Evolutionary conservation across 2,888 invertebrate species (phyloP), one percentile per base, ranked within the genome.

Genomic region (Kuschelorhynchus macadamiae): DNA sequence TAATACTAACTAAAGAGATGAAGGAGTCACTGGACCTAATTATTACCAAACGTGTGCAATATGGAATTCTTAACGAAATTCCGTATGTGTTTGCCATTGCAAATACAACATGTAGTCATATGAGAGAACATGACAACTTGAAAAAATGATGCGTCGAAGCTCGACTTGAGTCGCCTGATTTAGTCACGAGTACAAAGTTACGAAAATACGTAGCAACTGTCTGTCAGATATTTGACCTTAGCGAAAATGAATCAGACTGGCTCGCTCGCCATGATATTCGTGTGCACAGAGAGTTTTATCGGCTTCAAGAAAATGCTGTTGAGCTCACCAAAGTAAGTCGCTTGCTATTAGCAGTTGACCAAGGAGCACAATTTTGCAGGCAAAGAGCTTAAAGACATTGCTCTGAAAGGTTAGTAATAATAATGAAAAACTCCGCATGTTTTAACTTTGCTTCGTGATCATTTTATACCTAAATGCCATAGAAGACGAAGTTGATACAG

Each of bases 121-220:
- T 73, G 44, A 63, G 69, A 56, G 72, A 71, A 1, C 69, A 72
- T 49, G 71, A 69, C 25, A 67, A 66, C 44, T 17, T 73, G 7
- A 62, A 39, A 53, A 66, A 66, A 57, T 62, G 36, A 17, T 67
- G 56, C 12, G 8, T n/a, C 11, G 60, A 71, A 18, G 66, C 62
- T 21, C 21, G 47, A 9, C 57, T 72, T 16, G 20, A 68, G 47
- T 42, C 25, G n/a, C 73, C 73, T 25, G 70, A 71, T 5, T 21
- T 42, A 11, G 67, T 75, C 11, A 75, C 71, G 2, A 55, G 74
- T n/a, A 76, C 75, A 17, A 76, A 76, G 64, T 60, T 76, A 11
- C 47, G 75, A 42, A 77, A 77, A 50, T 75, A 76, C 44, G 60
- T 74, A 20, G 77, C 76, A 12, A 77, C 77, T 11, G 75, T 77